Evolutionary conservation across 2,113 vertebrate species (phyloP).

Genomic region (Mustela nigripes): DNA sequence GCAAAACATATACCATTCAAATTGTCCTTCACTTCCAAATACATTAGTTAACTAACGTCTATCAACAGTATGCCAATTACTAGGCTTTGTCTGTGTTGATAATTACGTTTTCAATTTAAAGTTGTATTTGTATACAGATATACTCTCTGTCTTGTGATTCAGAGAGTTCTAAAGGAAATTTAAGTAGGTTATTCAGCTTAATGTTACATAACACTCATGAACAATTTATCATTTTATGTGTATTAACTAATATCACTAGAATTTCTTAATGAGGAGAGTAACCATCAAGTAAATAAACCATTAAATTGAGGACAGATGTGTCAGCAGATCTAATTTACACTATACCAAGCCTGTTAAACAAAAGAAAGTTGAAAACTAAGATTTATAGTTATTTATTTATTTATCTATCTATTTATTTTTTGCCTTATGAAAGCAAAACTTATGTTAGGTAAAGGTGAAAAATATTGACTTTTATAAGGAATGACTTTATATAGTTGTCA

Average conservation of each 20-base stretch:
- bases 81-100: conserved; percentile 6
- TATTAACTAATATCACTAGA: neutral
- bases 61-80: neutral
- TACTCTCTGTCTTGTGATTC: neutral
- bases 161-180: conserved; percentile 13
- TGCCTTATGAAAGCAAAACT: conserved; percentile 27
- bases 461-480: neutral
- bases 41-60: neutral
- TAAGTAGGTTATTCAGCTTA: conserved; percentile 1
- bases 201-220: neutral
- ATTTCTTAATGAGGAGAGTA: conserved; percentile 9
- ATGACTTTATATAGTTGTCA: neutral
- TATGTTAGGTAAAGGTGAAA: conserved; percentile 23
- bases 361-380: neutral
- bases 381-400: neutral
- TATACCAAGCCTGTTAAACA: neutral
- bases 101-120: conserved; percentile 38
- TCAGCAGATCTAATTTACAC: neutral
- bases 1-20: conserved; percentile 52
- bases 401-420: neutral
- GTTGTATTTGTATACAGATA: conserved; percentile 33
- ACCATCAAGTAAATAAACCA: conserved; percentile 9
- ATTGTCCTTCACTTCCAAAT: neutral
- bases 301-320: conserved; percentile 11
- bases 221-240: conserved; percentile 4